Evolutionary conservation across 2,113 vertebrate genomes (phyloP), one percentile per base, ranked within the genome.

Genomic region (Myrmecobius fasciatus): DNA sequence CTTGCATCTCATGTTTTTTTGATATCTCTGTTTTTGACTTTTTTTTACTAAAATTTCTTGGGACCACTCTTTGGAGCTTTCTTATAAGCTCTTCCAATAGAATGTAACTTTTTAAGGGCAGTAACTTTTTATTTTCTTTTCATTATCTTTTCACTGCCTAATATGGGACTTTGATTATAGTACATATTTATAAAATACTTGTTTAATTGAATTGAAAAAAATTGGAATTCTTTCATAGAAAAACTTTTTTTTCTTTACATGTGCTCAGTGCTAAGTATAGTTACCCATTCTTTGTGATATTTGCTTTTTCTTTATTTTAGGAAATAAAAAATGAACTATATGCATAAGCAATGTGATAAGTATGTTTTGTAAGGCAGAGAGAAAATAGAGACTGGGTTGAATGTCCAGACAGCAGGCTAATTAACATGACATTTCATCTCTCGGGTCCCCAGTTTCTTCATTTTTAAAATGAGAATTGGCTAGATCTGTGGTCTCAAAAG

Each of bases 281-380:
- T 52, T 89, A 52, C 52, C 17, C 3, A 89, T 75, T 28, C 49
- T 93, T 95, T 54, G 60, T 93, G 54, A 83, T 60, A 93, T 49
- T 89, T 96, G 36, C 22, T 49, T 92, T 91, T 95, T 90, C 75
- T 93, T 0, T 26, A 83, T 92, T 46, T 89, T 88, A 52, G 22
- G 48, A 52, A 91, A 53, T 94, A 89, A 51, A 52, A 91, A 90
- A 94, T 90, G 83, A 95, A 90, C 1, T 43, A 0, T 22, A 11
- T 52, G 5, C 2, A 52, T 0, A 1, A 93, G 51, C 75, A 53
- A 67, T 88, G 94, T 75, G 92, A 54, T 53, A 89, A 53, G 6
- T 25, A 60, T 22, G 2, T 7, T 43, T 53, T 83, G 91, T n/a
- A 75, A 83, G 26, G 10, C 54, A 56, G 92, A 91, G 92, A 53